phyloP scores from a whole-genome alignment of 2,113 vertebrate genomes.

The Trichechus manatus region DNA sequence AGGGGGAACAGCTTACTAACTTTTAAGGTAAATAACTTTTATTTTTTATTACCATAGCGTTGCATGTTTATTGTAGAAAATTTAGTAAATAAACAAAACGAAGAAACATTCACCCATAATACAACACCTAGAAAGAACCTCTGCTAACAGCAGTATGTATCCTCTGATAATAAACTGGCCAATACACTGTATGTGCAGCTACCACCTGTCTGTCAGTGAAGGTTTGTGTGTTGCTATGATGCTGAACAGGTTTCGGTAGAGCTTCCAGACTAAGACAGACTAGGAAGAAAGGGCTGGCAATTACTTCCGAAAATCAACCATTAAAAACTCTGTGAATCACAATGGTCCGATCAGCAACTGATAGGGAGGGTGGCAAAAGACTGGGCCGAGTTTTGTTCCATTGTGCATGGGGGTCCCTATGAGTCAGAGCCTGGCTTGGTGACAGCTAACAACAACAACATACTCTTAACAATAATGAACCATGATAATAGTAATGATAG shows the following conservation, averaged over 20 bases:
- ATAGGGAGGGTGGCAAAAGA: too few relatives aligned
- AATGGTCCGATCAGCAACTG: too few relatives aligned
- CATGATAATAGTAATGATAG: not conserved
- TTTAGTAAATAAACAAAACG: constrained; percentile 4
- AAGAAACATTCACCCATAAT: not conserved
- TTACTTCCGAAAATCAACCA: not conserved
- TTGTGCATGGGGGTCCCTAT: not conserved
- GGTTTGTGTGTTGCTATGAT: not conserved
- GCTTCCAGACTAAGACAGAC: not conserved
- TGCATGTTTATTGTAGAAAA: not conserved
- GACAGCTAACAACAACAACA: not conserved
- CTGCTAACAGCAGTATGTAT: not conserved
- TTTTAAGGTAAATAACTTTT: not conserved
- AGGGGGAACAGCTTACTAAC: not conserved
- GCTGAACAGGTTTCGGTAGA: not conserved
- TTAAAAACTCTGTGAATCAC: not conserved
- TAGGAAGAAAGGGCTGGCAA: not conserved
- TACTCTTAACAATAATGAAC: not conserved
- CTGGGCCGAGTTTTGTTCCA: too few relatives aligned
- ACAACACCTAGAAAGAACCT: not conserved
- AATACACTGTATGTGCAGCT: not conserved
- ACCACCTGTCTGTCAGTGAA: not conserved
- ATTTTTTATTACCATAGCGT: constrained; percentile 3
- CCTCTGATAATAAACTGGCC: not conserved
- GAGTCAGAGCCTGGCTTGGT: not conserved